Evolutionary conservation across 2,888 invertebrate species (phyloP), one percentile per base, ranked within the genome.

Genomic region (Caenorhabditis sp.): DNA sequence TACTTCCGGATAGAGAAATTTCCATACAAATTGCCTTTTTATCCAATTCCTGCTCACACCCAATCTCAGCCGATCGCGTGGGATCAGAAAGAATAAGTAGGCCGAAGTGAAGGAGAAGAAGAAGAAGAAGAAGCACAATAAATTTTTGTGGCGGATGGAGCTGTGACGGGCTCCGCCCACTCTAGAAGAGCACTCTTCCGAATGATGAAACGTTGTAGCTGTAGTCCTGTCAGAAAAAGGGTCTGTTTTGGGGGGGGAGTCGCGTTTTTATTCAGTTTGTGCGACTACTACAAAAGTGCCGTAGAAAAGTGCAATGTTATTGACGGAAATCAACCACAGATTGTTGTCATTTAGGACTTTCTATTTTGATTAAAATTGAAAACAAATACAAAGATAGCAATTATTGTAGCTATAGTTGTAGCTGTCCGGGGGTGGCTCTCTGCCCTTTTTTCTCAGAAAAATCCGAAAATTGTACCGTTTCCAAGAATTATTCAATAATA

Each of bases 1-100:
- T n/a, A 20, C 41, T 52, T 62, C 15, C 24, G 32, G 45, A 53
- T 63, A 26, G 26, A 26, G 30, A n/a, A n/a, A 68, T 68, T 58
- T 58, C 58, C 68, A 68, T 68, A 43, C 24, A 68, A 55, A 68
- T 41, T 58, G 58, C 50, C 58, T 68, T 52, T 43, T 20, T 9
- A 30, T n/a, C n/a, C n/a, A n/a, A n/a, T n/a, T n/a, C n/a, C n/a
- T n/a, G n/a, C n/a, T n/a, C n/a, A n/a, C n/a, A n/a, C n/a, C n/a
- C n/a, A n/a, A n/a, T n/a, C n/a, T n/a, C n/a, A n/a, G n/a, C n/a
- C n/a, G n/a, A n/a, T n/a, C 20, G 41, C 41, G 41, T 22, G 45
- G 48, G 24, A 45, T 39, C n/a, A n/a, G n/a, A n/a, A n/a, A n/a
- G n/a, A n/a, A n/a, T n/a, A n/a, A n/a, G n/a, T n/a, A n/a, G n/a